Evolutionary conservation across 2,888 invertebrate species (phyloP), one percentile per base, ranked within the genome.

Genomic region (Eupeodes luniger): DNA sequence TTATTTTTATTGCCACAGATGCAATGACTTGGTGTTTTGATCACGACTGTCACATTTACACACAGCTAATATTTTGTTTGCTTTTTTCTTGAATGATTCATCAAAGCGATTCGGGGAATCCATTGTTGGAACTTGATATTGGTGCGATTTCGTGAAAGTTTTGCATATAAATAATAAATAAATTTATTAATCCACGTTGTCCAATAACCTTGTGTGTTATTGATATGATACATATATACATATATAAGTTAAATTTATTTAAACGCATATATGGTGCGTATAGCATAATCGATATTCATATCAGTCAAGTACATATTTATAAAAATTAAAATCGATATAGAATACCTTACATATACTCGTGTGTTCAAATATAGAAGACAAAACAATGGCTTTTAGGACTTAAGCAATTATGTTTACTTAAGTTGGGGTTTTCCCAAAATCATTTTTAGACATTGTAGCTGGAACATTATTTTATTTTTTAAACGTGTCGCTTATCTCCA

Each of bases 81-180:
- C 9, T 55, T 36, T 9, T n/a, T 53, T 69, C 19, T 40, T 12
- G 14, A 34, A n/a, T 78, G 86, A 87, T 53, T 87, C 86, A 87
- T 66, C 47, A 34, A 4, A 27, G 27, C 19, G 19, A 80, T 87
- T 87, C 86, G 83, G 86, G 86, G 86, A 87, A 87, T 87, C 83
- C 86, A 83, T 80, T 61, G 66, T 55, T 87, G 70, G 66, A 53
- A 55, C 53, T 55, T 55, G 70, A 62, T 40, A 62, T 62, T 62
- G 40, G 66, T 79, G 44, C 36, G 83, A 67, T 80, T 87, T 70
- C 83, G 76, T 87, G 76, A 87, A 80, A 76, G 75, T 76, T 80
- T 78, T 72, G 76, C 79, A 80, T 82, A 75, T 59, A 44, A 79
- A 82, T 66, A 44, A 16, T 12, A 47, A 64, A 44, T 64, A 47